Evolutionary conservation across 2,113 vertebrate species (phyloP).

Genomic region (Scophthalmus maximus): DNA sequence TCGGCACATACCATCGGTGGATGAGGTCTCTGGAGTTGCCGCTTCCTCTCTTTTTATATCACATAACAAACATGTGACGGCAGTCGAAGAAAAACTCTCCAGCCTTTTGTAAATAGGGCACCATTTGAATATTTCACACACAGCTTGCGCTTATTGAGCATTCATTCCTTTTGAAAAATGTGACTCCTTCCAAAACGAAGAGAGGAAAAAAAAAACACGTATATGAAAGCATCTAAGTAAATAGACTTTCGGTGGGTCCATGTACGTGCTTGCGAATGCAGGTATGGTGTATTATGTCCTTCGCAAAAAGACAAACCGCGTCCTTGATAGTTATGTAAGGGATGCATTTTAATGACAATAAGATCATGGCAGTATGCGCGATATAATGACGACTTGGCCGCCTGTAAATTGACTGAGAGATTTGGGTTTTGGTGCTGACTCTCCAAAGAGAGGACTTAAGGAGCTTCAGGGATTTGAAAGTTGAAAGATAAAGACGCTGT

Average conservation of each 20-base stretch:
- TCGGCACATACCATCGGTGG: slow-evolving; percentile 51
- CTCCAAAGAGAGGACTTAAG: slow-evolving; percentile 60
- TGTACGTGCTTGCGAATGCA: not conserved
- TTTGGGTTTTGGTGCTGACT: slow-evolving; percentile 55
- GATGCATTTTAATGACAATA: slow-evolving; percentile 54
- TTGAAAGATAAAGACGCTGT: slow-evolving; percentile 62
- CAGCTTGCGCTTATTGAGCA: slow-evolving; percentile 38
- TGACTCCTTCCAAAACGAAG: slow-evolving; percentile 17
- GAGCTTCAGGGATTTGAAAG: slow-evolving; percentile 68
- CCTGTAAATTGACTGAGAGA: slow-evolving; percentile 63
- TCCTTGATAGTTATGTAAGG: slow-evolving; percentile 60
- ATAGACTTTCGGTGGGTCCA: not conserved
- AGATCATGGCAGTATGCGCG: slow-evolving; percentile 36
- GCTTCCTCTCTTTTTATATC: slow-evolving; percentile 58
- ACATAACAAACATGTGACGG: slow-evolving; percentile 68
- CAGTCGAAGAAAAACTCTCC: slow-evolving; percentile 52
- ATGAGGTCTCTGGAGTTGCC: slow-evolving; percentile 56
- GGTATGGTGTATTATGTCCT: slow-evolving; percentile 7
- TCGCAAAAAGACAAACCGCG: slow-evolving; percentile 12
- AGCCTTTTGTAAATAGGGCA: slow-evolving; percentile 70
- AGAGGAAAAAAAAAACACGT: slow-evolving; percentile 22
- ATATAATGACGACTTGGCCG: slow-evolving; percentile 59
- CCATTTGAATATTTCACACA: slow-evolving; percentile 69
- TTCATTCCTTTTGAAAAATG: slow-evolving; percentile 50
- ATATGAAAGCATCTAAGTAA: slow-evolving; percentile 33